Evolutionary conservation across 2,888 invertebrate genomes (phyloP).

Genomic region (Bedellia somnulentella): DNA sequence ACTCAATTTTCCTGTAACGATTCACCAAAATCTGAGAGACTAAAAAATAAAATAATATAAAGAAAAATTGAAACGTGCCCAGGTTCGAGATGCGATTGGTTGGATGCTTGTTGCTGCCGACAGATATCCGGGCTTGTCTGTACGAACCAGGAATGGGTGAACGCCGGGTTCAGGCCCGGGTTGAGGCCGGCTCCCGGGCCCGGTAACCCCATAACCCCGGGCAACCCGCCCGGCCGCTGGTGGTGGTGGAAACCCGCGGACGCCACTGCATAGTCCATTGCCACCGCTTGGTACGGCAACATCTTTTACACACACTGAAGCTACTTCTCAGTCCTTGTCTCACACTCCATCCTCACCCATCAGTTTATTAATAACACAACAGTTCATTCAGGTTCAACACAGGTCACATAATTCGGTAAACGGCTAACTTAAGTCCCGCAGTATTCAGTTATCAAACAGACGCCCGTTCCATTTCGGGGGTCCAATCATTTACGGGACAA

Average conservation of each 20-base stretch:
- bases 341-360: slow-evolving; percentile 15
- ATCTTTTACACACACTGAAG: slow-evolving; percentile 48
- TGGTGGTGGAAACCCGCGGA: slow-evolving; percentile 55
- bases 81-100: slow-evolving; percentile 84
- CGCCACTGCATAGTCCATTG: slow-evolving; percentile 80
- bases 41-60: slow-evolving; percentile 26
- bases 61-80: slow-evolving; percentile 78
- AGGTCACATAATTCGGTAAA: slow-evolving; percentile 12
- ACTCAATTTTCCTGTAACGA: too few species aligned
- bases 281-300: slow-evolving; percentile 87
- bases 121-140: slow-evolving; percentile 87
- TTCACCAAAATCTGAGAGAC: too few species aligned
- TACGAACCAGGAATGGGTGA: slow-evolving; percentile 95
- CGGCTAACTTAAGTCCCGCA: slow-evolving; percentile 13
- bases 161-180: slow-evolving; percentile 68
- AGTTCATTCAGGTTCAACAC: slow-evolving; percentile 17
- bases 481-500: slow-evolving; percentile 44
- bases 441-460: slow-evolving; percentile 44
- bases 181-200: slow-evolving; percentile 51
- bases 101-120: slow-evolving; percentile 77
- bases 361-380: slow-evolving; percentile 21
- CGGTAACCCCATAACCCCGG: slow-evolving; percentile 61
- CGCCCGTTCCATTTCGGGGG: slow-evolving; percentile 40
- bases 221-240: slow-evolving; percentile 53
- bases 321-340: background rate